Evolutionary conservation across 2,888 invertebrate genomes (phyloP), one percentile per base, ranked within the genome.

Genomic region (Periphyllus acericola): DNA sequence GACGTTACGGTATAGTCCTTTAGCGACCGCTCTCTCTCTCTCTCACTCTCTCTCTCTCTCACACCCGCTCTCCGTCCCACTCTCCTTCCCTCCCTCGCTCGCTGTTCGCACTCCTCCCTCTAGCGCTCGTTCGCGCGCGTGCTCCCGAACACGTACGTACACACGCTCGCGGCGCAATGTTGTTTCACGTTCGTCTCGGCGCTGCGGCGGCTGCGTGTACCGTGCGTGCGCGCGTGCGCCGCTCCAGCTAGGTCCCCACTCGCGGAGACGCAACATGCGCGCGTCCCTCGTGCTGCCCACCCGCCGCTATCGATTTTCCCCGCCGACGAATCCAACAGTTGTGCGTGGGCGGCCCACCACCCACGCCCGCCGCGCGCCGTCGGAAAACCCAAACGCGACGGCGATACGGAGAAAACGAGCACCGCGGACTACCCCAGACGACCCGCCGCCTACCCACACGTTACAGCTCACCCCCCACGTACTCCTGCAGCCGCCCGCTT

Each of bases 271-370:
- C 81, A 86, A 86, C 87, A 75, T 75, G 87, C 87, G 87, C 87
- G 72, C 86, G 86, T 86, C 79, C 80, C 40, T 79, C 74, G 55
- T 17, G 29, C 36, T 17, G 29, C 36, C 5, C 79, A n/a, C 83
- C 74, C 60, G 14, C 74, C 40, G 40, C 14, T 87, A 87, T 87
- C 81, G 87, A 87, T 87, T 87, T 87, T 81, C 29, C n/a, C 4
- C 55, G 79, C 60, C 25, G 5, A 74, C 80, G 60, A 87, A 81
- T 87, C 80, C 87, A 87, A 87, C 87, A 87, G 87, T 87, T 87
- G 80, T 81, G 87, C 87, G 87, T 87, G 80, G 87, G 87, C 46
- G 87, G n/a, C 72, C 4, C 71, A 19, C 71, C 32, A 4, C 34
- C 36, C 21, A 21, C 74, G 36, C 36, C 5, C 74, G 71, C 3